Evolutionary conservation across 2,888 invertebrate genomes (phyloP).

Genomic region (Reticulitermes lucifugus): DNA sequence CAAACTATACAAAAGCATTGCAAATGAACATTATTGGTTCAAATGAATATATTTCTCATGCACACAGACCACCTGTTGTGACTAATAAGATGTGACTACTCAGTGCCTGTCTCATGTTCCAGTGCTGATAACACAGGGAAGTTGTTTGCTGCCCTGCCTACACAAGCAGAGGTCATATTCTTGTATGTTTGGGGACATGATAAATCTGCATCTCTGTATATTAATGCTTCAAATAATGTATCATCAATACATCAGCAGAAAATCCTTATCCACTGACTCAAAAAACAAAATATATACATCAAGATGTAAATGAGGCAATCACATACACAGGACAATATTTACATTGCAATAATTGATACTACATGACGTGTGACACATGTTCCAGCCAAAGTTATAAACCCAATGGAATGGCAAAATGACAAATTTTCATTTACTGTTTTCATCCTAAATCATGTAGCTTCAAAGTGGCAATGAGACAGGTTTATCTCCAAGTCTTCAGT

Average conservation of each 20-base stretch:
- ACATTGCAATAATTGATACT: not conserved
- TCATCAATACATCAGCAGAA: not conserved
- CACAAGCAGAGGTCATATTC: no score
- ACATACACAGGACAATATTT: not conserved
- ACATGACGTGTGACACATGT: not conserved
- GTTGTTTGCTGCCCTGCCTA: no score
- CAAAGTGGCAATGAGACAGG: no score
- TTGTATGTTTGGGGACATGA: no score
- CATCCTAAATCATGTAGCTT: not conserved
- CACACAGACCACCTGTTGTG: no score
- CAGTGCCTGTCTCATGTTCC: no score
- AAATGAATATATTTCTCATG: no score
- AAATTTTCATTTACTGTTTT: not conserved
- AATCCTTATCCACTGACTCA: not conserved
- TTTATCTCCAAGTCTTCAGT: no score
- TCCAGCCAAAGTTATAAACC: not conserved
- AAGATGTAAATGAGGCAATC: constrained; percentile 8
- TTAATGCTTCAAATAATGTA: not conserved
- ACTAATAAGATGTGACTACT: no score
- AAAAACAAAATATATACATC: not conserved
- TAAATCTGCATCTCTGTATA: not conserved
- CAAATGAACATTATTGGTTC: no score
- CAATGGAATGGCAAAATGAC: not conserved
- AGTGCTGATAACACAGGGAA: no score
- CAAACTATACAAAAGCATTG: no score